phyloP scores from a whole-genome alignment of 1,140 invertebrate genomes.

The Aphidius gifuensis region DNA sequence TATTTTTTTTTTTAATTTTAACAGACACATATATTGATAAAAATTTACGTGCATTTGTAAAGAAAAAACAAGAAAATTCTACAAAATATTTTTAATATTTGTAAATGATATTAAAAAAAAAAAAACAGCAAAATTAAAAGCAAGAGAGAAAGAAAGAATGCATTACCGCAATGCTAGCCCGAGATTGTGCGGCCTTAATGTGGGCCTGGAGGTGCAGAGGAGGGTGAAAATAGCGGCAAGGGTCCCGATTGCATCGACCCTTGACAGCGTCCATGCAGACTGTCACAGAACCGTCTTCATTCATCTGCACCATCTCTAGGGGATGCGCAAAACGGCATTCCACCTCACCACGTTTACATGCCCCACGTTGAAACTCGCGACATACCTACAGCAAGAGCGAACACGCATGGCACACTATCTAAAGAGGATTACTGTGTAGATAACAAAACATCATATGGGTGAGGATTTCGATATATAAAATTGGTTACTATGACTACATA shows the following conservation, averaged over 20 bases:
- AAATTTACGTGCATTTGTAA: background rate
- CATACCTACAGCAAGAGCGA: conserved; percentile 81
- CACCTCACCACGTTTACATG: conserved; percentile 91
- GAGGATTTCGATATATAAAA: too few species aligned
- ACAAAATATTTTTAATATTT: background rate
- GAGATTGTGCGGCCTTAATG: conserved; percentile 94
- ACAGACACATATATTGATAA: background rate
- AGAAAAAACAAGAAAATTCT: background rate
- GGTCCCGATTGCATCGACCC: conserved; percentile 92
- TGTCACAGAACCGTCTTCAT: conserved; percentile 93
- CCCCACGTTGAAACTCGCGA: conserved; percentile 96
- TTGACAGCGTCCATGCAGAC: conserved; percentile 99
- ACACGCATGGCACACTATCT: conserved; percentile 57
- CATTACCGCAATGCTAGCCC: conserved; percentile 88
- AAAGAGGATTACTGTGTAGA: conserved; percentile 33
- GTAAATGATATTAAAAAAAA: background rate
- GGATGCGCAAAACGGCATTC: conserved; percentile 98
- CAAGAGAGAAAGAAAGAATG: conserved; percentile 58
- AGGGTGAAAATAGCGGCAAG: conserved; percentile 96
- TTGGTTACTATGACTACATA: too few species aligned
- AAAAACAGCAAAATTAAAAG: conserved; percentile 7
- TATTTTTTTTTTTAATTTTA: too few species aligned
- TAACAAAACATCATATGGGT: background rate
- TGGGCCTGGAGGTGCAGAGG: conserved; percentile 97
- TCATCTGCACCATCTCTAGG: conserved; percentile 87